These are phyloP conservation scores for Leucoraja ocellata DNA, from an alignment of 2,797 vertebrate genomes.

Conservation along the genomic window DNA sequence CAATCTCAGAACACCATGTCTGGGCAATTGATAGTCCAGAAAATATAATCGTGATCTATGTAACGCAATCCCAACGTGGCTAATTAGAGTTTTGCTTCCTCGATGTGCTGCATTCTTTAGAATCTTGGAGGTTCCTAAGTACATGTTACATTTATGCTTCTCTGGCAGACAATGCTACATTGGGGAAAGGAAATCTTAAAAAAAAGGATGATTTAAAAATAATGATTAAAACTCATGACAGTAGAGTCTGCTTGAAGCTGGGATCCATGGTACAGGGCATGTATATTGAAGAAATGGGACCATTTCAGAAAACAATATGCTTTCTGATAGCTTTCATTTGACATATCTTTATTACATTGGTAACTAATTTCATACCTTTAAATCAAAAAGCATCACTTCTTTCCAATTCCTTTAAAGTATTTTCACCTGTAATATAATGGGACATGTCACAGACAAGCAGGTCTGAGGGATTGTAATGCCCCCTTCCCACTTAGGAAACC, in stretches of 20 bases:
- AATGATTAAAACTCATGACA: not conserved
- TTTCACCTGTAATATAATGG: not conserved
- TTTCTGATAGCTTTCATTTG: not conserved
- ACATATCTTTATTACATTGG: not conserved
- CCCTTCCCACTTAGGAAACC: too few species aligned
- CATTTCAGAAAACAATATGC: not conserved
- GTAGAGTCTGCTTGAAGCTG: not conserved
- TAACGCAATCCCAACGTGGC: constrained; percentile 4
- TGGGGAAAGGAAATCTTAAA: not conserved
- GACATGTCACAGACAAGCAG: not conserved
- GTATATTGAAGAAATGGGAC: not conserved
- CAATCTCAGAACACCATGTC: too few species aligned
- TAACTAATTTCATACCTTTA: not conserved
- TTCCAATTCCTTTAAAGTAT: not conserved
- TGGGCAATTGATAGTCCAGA: not conserved
- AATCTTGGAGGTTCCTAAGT: not conserved
- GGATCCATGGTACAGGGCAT: not conserved
- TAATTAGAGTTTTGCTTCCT: not conserved
- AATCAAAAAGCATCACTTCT: not conserved
- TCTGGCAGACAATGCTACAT: not conserved
- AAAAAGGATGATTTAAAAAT: not conserved
- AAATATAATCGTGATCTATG: not conserved
- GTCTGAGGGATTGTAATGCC: too few species aligned
- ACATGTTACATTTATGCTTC: constrained; percentile 17
- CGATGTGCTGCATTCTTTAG: not conserved